Base-by-base conservation (phyloP, 2,797 vertebrate genomes). In the Urophycis tenuis region DNA sequence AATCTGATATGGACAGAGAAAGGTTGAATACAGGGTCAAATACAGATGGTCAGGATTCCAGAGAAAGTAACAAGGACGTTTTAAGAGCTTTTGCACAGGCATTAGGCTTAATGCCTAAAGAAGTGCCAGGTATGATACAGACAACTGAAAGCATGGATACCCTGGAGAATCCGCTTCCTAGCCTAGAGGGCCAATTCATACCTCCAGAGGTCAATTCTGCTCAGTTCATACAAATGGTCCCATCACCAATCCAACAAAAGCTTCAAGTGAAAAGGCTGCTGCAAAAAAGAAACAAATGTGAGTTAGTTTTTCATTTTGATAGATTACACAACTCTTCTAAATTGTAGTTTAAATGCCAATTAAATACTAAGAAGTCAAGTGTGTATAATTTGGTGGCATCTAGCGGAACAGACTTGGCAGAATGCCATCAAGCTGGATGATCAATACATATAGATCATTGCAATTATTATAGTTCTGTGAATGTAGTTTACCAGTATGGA, bases 271-370 rank as follows among this genome's bases (percentile, higher is more conserved):
- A 91, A 87, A 25, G 53, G 90, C 77, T 15, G 87, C 91, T 33
- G 90, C 86, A 82, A 92, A 88, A 78, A 89, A 84, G 77, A 84
- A 83, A 81, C 39, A 79, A 91, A 85, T 91, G 92, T 93, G 87
- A 90, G 92, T 91, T 19, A 1, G 67, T 32, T 78, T 72, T 84
- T 0, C 70, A 80, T 41, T 81, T 74, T 15, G 74, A 4, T 60
- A 60, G 53, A 60, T 60, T 25, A 60, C n/a, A 7, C 22, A 25
- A 29, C 60, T 67, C 10, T 67, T 67, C 22, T n/a, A 7, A 60
- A n/a, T 22, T 60, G 29, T 29, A 29, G 60, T 67, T 67, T 25
- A 67, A 67, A 29, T 9, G 29, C 53, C 9, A 60, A n/a, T 67
- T 25, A 29, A 25, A 67, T 29, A 67, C 25, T 14, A 41, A 12